Base-by-base conservation (phyloP, 2,113 vertebrate genomes). In the Panthera uncia region DNA sequence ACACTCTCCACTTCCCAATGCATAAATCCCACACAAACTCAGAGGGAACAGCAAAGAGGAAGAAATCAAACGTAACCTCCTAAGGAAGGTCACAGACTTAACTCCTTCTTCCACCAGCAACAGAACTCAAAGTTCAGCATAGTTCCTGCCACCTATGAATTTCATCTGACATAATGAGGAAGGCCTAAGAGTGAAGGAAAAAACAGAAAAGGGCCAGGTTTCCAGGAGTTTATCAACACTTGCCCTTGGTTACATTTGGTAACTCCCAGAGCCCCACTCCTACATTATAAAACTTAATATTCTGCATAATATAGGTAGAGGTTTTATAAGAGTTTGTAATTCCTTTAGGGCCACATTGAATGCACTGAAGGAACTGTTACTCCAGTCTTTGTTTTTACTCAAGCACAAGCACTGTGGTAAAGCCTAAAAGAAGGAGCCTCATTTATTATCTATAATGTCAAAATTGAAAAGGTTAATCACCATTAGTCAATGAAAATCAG, bases 401-500 rank as follows among this genome's bases (percentile, higher is more conserved):
- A 94, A 84, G 97, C 91, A 96, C 57, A 52, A 83, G 4, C 66
- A 84, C 87, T 50, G 0, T 1, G 33, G 85, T 96, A 98, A 96
- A 94, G 0, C 0, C 15, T 3, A 63, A 87, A 97, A 92, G 98
- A 98, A 98, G 86, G 63, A 45, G 4, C 83, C 97, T 94, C 93
- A 98, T 98, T 97, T 98, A 95, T 97, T 97, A 98, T 92, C 94
- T 97, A 13, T 96, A 96, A 96, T 57, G 97, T 97, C 97, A 98
- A 91, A 97, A 97, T 41, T 63, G 94, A 98, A 98, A 98, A 98
- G 89, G 97, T 98, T 98, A 98, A 98, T 98, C 97, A 79, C 88
- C 52, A 45, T 97, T 98, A 98, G 84, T 85, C 81, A 93, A 95
- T 57, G 94, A 73, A 98, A 98, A 98, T 19, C 96, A 98, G 96